Base-by-base conservation (phyloP, 2,113 vertebrate genomes). In the Psittacula cyanocephala region DNA sequence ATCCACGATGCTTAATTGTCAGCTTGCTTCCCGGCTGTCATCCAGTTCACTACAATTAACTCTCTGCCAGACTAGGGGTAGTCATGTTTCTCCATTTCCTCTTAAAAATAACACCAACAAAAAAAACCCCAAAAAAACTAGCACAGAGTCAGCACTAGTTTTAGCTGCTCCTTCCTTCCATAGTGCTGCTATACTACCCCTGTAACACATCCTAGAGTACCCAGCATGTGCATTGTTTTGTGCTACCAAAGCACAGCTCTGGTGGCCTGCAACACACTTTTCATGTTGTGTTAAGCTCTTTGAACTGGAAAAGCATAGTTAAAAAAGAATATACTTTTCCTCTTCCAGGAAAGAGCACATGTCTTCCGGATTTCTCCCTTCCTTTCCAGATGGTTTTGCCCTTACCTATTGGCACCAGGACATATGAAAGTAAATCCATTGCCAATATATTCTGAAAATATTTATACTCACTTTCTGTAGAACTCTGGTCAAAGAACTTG, bases 61-160 rank as follows among this genome's bases (percentile, higher is more conserved):
- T 92, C 69, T 83, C 72, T 91, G 64, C 9, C 65, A 81, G 65
- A 81, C 13, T 60, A 65, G 17, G 67, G 14, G 15, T 43, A 81
- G 55, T 49, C 31, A 41, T 62, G 8, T 49, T 77, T 88, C 72
- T 74, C 49, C 12, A 50, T 23, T 79, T 88, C 13, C 11, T 69
- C 46, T 28, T 43, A 0, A 11, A 27, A 70, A 47, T 53, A 25
- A 27, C 19, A 11, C 0, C 11, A 39, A 53, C 15, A 9, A 35
- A 52, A 35, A 52, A 3, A 76, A 49, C 2, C 10, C 46, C 46
- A 22, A 46, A 11, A 19, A 47, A 47, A 47, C 20, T 41, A 49
- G 8, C 4, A 33, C 5, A 47, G 29, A 28, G 5, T 10, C 62
- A 33, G 8, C 31, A 15, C 33, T 72, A 14, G 5, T 86, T 90